phyloP scores from a whole-genome alignment of 64 coral and sea anemone species.

The Catalaphyllia jardinei region DNA sequence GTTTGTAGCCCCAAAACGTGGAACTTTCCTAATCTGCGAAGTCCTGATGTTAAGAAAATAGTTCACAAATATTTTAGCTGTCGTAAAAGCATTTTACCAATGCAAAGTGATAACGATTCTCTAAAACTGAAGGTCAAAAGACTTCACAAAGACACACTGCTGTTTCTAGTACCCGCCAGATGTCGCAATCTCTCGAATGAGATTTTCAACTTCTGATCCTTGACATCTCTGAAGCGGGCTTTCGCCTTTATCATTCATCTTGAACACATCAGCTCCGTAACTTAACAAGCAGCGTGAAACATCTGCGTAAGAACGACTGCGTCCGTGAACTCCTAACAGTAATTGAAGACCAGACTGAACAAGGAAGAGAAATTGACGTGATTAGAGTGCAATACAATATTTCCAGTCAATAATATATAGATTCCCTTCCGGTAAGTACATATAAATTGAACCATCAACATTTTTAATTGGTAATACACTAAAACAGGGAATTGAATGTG shows the following conservation, averaged over 20 bases:
- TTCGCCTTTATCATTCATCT: not conserved
- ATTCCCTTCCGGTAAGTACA: too few relatives aligned
- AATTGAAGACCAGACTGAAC: not conserved
- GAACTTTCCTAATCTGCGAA: not conserved
- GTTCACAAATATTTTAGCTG: not conserved
- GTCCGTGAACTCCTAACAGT: not conserved
- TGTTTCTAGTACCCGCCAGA: not conserved
- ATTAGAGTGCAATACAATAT: too few relatives aligned
- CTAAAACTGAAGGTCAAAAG: not conserved
- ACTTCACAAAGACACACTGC: not conserved
- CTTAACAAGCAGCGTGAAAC: not conserved
- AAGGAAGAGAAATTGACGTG: not conserved
- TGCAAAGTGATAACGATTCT: not conserved
- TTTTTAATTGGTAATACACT: too few relatives aligned
- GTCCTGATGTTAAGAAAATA: not conserved
- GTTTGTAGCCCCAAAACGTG: not conserved
- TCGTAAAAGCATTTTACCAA: not conserved
- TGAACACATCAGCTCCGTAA: constrained; percentile 5
- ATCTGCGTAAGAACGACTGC: not conserved
- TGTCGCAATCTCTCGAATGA: not conserved
- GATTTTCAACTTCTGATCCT: constrained; percentile 31
- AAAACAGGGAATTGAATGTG: too few relatives aligned
- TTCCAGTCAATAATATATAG: too few relatives aligned
- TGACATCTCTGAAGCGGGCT: constrained; percentile 37
- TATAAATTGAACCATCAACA: too few relatives aligned